These are phyloP conservation scores for Solea senegalensis DNA, from an alignment of 2,113 vertebrate genomes.

Conservation along the genomic window DNA sequence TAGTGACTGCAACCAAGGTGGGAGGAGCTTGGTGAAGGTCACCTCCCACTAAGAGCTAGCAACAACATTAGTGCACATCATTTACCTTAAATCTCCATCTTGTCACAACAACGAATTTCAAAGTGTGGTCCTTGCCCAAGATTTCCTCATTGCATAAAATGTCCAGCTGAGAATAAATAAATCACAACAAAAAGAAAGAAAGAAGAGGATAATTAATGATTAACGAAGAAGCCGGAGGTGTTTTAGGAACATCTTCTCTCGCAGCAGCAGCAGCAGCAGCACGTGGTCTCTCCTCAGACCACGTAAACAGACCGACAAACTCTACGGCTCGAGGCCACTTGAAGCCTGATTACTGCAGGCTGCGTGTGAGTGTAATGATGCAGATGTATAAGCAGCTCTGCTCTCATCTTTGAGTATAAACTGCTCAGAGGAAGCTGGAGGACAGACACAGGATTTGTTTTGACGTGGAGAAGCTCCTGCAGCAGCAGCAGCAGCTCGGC, in stretches of 20 bases:
- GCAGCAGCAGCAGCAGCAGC: too few species aligned
- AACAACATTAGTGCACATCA: background rate
- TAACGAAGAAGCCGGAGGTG: background rate
- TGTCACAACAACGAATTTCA: constrained; percentile 99
- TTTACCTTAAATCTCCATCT: constrained; percentile 99
- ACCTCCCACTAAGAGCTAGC: too few species aligned
- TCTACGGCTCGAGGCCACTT: background rate
- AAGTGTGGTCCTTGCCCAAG: constrained; percentile 97
- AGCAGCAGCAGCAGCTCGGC: background rate
- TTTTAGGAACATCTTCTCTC: background rate
- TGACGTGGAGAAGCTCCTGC: background rate
- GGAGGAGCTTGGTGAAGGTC: too few species aligned
- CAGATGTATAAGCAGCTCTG: background rate
- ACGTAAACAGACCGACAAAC: background rate
- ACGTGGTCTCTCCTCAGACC: too few species aligned
- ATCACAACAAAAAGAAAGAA: constrained; percentile 25
- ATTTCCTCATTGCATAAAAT: constrained; percentile 99
- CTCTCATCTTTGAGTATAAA: background rate
- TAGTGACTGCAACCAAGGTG: too few species aligned
- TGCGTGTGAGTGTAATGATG: background rate
- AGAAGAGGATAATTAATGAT: background rate
- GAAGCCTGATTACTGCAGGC: background rate
- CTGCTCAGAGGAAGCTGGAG: background rate
- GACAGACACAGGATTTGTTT: background rate
- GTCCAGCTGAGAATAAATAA: constrained; percentile 86